Conservation (phyloP, 2,888 invertebrate species). For the Meganola albula region DNA sequence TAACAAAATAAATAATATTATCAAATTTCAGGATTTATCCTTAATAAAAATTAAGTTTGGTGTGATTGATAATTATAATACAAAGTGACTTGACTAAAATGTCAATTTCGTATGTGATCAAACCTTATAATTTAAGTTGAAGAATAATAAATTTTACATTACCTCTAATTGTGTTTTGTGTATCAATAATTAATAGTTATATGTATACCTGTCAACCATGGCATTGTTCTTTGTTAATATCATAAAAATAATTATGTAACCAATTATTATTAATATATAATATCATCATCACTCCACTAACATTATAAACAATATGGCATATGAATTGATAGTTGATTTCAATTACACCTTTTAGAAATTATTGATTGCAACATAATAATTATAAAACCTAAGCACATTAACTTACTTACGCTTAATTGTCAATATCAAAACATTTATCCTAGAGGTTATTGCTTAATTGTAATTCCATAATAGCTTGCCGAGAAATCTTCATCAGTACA, state of each 20-base stretch:
- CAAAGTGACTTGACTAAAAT: conserved; percentile 69
- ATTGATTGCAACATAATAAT: conserved; percentile 71
- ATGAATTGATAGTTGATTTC: conserved; percentile 70
- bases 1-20: conserved; percentile 77
- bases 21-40: conserved; percentile 68
- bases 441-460: conserved; percentile 76
- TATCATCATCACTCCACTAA: conserved; percentile 67
- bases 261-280: conserved; percentile 50
- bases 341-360: conserved; percentile 70
- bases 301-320: conserved; percentile 76
- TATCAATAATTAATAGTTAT: conserved; percentile 47
- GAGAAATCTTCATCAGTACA: conserved; percentile 71
- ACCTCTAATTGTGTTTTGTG: conserved; percentile 45
- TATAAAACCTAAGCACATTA: conserved; percentile 72
- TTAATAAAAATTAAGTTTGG: conserved; percentile 69
- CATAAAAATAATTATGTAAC: conserved; percentile 49
- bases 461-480: conserved; percentile 67
- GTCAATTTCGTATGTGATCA: conserved; percentile 54
- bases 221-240: conserved; percentile 47
- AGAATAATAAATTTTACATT: conserved; percentile 50
- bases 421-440: conserved; percentile 77
- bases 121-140: conserved; percentile 42
- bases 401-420: conserved; percentile 73
- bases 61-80: conserved; percentile 68
- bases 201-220: conserved; percentile 50